Evolutionary conservation across 2,797 vertebrate genomes (phyloP), one percentile per base, ranked within the genome.

Genomic region (Crenichthys baileyi): DNA sequence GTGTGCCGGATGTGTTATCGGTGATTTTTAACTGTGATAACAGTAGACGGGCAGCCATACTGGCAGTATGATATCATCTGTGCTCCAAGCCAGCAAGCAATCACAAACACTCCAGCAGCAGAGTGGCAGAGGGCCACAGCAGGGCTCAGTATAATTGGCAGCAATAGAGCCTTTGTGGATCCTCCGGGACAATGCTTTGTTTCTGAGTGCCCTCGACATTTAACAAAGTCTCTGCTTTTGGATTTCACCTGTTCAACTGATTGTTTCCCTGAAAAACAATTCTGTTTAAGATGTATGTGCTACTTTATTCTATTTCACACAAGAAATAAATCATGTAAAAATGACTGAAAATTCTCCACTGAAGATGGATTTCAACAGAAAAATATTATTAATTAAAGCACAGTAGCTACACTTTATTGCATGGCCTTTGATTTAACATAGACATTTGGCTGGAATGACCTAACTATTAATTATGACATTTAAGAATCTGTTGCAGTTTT

Each of bases 181-280:
- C 86, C 89, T 88, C 86, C 67, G 81, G 90, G 90, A 82, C 88
- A 81, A 85, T 79, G 89, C 90, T 92, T 92, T 90, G 84, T 88
- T 80, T 89, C 87, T 77, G 86, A 94, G 92, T 85, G 82, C 84
- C 83, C 90, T 93, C 82, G 84, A 92, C 84, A 89, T 92, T 90
- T 83, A 92, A 86, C 91, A 89, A 87, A 93, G 80, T 83, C 81
- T 61, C 63, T 76, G 65, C 84, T 83, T 84, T 90, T 82, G 50
- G 84, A 61, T 87, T 90, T 87, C 87, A 91, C 79, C 89, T 91
- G 90, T 75, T 79, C 79, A 84, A 84, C 26, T 73, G 46, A 87
- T 85, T 89, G 76, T 76, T 81, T 85, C 72, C 65, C 58, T 70
- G 44, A 77, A 70, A 79, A 53, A 74, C 29, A 71, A 71, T 77